Evolutionary conservation across 1,140 invertebrate genomes (phyloP), one percentile per base, ranked within the genome.

Genomic region (Arion vulgaris): DNA sequence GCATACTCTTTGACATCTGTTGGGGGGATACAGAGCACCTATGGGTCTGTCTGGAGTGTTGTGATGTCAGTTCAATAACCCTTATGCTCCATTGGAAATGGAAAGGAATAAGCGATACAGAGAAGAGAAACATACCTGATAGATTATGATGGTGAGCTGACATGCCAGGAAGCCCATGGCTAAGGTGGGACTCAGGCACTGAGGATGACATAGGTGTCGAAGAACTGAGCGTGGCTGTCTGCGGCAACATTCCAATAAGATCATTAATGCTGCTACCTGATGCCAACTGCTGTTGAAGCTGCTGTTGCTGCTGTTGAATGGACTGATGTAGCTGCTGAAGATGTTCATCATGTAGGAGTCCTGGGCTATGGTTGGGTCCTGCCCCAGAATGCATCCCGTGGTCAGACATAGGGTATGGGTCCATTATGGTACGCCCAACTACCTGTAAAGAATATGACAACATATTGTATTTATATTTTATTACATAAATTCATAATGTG

Each of bases 241-340:
- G 80, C 13, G 80, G 80, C 32, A 81, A 36, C 80, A 81, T 81
- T 9, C 80, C 80, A 39, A 81, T 81, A 7, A 81, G 71, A 41
- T 81, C 80, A 34, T 28, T 73, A 36, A 81, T 81, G 80, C 80
- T 81, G 80, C 28, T 73, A 4, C 69, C 71, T 11, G 69, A 51
- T 1, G 69, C 23, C 45, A 73, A 38, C 69, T 73, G 69, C 34
- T 73, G 69, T 26, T 73, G 80, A 32, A 73, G 71, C 71, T 81
- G 80, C 23, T 81, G 80, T n/a, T 73, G 80, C 32, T 81, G 80
- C 49, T 81, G 80, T 38, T 81, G 80, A 28, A 73, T 73, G 11
- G 71, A 74, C 51, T 81, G 80, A 28, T 73, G 71, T 23, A 74
- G 51, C 51, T 81, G 80, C 69, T 81, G 80, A 36, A 81, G 80